Base-by-base conservation (phyloP, 2,888 invertebrate species). In the Eristalis tenax region DNA sequence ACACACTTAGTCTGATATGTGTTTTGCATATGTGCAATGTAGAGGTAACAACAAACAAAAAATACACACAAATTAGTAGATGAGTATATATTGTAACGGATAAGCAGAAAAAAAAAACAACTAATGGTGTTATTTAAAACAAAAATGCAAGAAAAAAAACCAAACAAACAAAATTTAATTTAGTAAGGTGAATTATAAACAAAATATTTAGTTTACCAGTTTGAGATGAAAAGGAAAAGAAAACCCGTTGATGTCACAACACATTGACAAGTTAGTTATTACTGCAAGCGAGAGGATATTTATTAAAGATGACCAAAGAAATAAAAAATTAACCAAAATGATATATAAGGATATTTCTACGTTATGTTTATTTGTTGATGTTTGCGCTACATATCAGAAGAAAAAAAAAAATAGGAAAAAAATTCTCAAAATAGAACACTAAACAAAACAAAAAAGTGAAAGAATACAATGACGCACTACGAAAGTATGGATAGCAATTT, bases 311-410 rank as follows among this genome's bases (percentile, higher is more conserved):
- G 77, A 86, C 81, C 79, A 86, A 84, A 80, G 76, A 83, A 88
- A 84, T 78, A 82, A 80, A 50, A 88, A 86, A 74, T 82, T 82
- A 77, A 89, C 83, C 88, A 89, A 89, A 89, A 89, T 69, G 32
- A 79, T 74, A 80, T 80, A 85, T 78, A 85, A 75, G 69, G 40
- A 85, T 88, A 88, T 66, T 83, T 81, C 69, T 87, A 83, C 80
- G 86, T 86, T 81, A 83, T 88, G 76, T 92, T 92, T 92, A 92
- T 92, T 92, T 92, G 92, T 92, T 92, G 91, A 92, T 92, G 92
- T 92, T 92, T 92, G 92, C 92, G 91, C 92, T 91, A 92, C 92
- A 92, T 92, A 92, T 92, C 92, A 92, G 91, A 91, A 91, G 91
- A 91, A 90, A 91, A 91, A 43, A 43, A 43, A 50, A 50, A 50